Conservation (phyloP, 2,113 vertebrate genomes). For the Marmota monax region DNA sequence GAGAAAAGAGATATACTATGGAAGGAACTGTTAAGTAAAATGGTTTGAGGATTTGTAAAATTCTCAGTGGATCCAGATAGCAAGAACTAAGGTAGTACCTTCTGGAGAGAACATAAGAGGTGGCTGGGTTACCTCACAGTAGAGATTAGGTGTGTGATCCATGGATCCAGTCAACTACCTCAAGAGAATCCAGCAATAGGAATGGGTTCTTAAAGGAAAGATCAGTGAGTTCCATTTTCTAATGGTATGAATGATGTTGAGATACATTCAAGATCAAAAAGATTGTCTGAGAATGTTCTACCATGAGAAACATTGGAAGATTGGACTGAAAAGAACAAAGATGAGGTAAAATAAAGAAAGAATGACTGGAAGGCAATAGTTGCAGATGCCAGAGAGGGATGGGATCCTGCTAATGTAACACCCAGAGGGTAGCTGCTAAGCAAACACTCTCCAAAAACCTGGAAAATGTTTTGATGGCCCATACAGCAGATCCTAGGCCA, state of each 20-base stretch:
- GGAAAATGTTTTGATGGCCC: neutral
- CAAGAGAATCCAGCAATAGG: neutral
- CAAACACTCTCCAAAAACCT: accelerated
- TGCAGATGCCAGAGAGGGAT: neutral
- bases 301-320: neutral
- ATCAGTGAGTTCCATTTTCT: neutral
- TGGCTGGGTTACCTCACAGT: neutral
- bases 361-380: neutral
- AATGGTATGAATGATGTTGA: neutral
- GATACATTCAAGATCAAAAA: neutral
- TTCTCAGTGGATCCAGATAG: neutral
- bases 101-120: neutral
- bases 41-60: neutral
- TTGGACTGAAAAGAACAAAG: neutral
- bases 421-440: neutral
- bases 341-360: neutral
- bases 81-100: neutral
- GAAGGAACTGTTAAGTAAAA: neutral
- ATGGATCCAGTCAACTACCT: neutral
- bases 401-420: neutral
- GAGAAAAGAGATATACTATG: neutral
- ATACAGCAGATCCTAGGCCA: neutral
- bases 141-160: neutral
- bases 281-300: neutral
- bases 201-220: neutral